A percentile compares a stretch with the other conserved stretches of the same genome.
These are phyloP conservation scores for Drosophila subobscura DNA, from an alignment of 1,140 invertebrate genomes.

Conservation along the genomic window DNA sequence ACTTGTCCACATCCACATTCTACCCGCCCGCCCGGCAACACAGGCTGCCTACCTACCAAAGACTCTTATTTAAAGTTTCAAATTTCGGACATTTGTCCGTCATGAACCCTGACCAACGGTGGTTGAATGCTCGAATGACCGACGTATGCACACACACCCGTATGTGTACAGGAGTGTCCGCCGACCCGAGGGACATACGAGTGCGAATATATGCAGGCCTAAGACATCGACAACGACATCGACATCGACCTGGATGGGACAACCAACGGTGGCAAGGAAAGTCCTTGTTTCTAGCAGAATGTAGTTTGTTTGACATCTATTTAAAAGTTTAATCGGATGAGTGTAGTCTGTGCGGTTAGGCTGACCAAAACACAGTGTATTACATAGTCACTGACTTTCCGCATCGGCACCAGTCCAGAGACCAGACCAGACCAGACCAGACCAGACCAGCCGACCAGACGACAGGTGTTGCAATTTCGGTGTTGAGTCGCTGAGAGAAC, in stretches of 20 bases:
- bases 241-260: slow-evolving; percentile 14
- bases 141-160: neutral
- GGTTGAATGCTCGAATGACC: slow-evolving; percentile 29
- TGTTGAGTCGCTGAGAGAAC: slow-evolving; percentile 4
- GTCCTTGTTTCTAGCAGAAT: slow-evolving; percentile 75
- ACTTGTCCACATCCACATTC: neutral
- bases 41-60: slow-evolving; percentile 21
- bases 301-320: slow-evolving; percentile 82
- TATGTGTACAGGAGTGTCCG: slow-evolving; percentile 12
- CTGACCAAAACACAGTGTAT: slow-evolving; percentile 79
- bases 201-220: slow-evolving; percentile 47
- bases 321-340: slow-evolving; percentile 83
- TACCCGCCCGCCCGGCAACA: neutral
- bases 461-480: slow-evolving; percentile 64
- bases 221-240: slow-evolving; percentile 60
- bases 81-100: slow-evolving; percentile 79
- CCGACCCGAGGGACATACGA: slow-evolving; percentile 20
- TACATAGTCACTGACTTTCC: slow-evolving; percentile 79
- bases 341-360: slow-evolving; percentile 80
- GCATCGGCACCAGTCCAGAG: slow-evolving; percentile 45
- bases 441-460: slow-evolving; percentile 29
- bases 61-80: slow-evolving; percentile 72
- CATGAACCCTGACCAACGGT: slow-evolving; percentile 48
- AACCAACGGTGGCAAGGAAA: slow-evolving; percentile 50
- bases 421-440: neutral